These are phyloP conservation scores for Peribatodes rhomboidaria DNA, from an alignment of 2,888 invertebrate species.

Conservation along the genomic window DNA sequence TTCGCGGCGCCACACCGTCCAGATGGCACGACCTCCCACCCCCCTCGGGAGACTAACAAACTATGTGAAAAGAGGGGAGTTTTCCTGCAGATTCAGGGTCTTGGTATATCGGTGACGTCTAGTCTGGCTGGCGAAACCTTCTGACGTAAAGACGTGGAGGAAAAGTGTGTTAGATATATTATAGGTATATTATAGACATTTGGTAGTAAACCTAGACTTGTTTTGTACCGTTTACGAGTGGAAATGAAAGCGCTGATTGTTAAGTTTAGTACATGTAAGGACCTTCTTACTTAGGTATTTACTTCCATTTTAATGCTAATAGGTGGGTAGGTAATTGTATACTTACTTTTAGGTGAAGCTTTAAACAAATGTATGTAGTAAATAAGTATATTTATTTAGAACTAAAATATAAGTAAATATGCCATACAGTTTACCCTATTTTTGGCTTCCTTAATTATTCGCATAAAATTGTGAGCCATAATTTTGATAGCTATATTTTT, in stretches of 20 bases:
- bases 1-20: slow-evolving; percentile 53
- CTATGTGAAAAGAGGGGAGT: slow-evolving; percentile 18
- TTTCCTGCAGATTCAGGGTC: slow-evolving; percentile 45
- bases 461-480: too few species aligned
- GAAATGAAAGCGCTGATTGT: not conserved
- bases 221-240: not conserved
- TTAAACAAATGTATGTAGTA: too few species aligned
- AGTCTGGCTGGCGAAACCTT: slow-evolving; percentile 48
- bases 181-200: not conserved
- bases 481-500: too few species aligned
- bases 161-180: not conserved
- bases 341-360: too few species aligned
- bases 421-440: too few species aligned
- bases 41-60: slow-evolving; percentile 25
- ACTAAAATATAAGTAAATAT: too few species aligned
- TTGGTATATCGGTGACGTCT: slow-evolving; percentile 50
- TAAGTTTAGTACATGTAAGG: not conserved
- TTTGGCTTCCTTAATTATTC: too few species aligned
- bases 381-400: too few species aligned
- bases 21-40: slow-evolving; percentile 43
- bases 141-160: slow-evolving; percentile 47
- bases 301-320: not conserved
- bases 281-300: not conserved
- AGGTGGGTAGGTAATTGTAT: not conserved
- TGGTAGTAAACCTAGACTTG: slow-evolving; percentile 3